Evolutionary conservation across 2,888 invertebrate genomes (phyloP), one percentile per base, ranked within the genome.

Genomic region (Pilophorus perplexus): DNA sequence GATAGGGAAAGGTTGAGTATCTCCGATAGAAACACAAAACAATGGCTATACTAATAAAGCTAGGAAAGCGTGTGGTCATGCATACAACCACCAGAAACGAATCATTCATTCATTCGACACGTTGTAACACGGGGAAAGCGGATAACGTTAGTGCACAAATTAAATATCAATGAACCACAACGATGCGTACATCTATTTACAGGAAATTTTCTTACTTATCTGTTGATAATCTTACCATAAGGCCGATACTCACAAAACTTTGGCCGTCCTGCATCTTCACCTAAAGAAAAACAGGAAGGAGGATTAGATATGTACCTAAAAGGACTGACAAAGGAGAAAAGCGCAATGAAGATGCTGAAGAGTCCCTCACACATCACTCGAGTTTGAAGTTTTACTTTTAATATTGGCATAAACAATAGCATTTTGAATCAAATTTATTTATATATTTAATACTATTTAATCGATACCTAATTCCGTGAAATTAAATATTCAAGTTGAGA

Each of bases 161-260:
- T n/a, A n/a, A n/a, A n/a, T n/a, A n/a, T n/a, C n/a, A 3, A 20
- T 23, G 22, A 33, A 20, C 10, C 2, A 50, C 12, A 20, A 6
- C 25, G 48, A 12, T 10, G 14, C 25, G 48, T n/a, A 25, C 25
- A 2, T n/a, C 23, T 25, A 50, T 25, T 6, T 37, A 14, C 25
- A 40, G 16, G n/a, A 37, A 40, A 20, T 8, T 16, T 60, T 14
- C 40, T 59, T 60, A 60, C 60, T 60, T 60, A 60, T 60, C 60
- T 44, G 44, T 44, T 14, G 14, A 60, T 44, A 60, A 60, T 44
- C 60, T 60, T 44, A 60, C 60, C 60, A 60, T 60, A 60, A 60
- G 60, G 5, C 60, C 60, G 60, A 60, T 60, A 60, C 60, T 60
- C 60, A 60, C 60, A 60, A 60, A 60, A 60, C 60, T 44, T 44